Percentiles rank a stretch among this genome's conserved stretches.
Evolutionary conservation across 2,113 vertebrate species (phyloP).

Genomic region (Nothocercus julius): DNA sequence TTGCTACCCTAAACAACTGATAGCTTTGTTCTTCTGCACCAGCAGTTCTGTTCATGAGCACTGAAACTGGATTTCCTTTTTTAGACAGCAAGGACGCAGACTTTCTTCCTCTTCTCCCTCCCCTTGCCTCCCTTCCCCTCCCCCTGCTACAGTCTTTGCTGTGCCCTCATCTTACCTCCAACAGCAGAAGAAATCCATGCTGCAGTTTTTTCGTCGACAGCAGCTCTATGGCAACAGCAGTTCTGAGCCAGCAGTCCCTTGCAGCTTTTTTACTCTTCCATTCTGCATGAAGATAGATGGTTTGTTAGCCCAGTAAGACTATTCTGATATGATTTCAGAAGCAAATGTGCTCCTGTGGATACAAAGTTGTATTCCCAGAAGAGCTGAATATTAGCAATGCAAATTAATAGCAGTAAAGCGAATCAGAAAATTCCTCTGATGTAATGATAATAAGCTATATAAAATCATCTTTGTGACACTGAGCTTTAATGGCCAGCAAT

Average conservation of each 20-base stretch:
- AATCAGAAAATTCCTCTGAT: not conserved
- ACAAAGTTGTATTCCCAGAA: not conserved
- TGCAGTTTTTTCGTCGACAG: conserved; percentile 37
- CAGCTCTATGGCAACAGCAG: conserved; percentile 62
- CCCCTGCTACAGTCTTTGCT: conserved; percentile 41
- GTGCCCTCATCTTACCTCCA: conserved; percentile 66
- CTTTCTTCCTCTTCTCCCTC: conserved; percentile 56
- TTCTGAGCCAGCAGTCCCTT: conserved; percentile 41
- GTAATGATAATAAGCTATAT: not conserved
- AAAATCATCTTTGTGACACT: not conserved
- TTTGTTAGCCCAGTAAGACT: not conserved
- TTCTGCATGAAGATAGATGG: conserved; percentile 15
- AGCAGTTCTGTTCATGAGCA: conserved; percentile 44
- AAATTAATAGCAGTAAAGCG: not conserved
- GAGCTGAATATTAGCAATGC: not conserved
- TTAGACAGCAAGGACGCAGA: conserved; percentile 60
- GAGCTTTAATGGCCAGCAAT: not conserved
- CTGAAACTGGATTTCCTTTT: conserved; percentile 65
- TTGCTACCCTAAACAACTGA: conserved; percentile 40
- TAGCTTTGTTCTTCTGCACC: conserved; percentile 61
- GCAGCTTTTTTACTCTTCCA: not conserved
- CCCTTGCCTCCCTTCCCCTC: conserved; percentile 41
- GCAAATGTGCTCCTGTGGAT: not conserved
- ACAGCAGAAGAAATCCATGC: conserved; percentile 58
- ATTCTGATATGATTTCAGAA: not conserved